A percentile compares a stretch with the other conserved stretches of the same genome.
Conservation (phyloP, 64 coral and sea anemone genomes). For the Astreopora myriophthalma region DNA sequence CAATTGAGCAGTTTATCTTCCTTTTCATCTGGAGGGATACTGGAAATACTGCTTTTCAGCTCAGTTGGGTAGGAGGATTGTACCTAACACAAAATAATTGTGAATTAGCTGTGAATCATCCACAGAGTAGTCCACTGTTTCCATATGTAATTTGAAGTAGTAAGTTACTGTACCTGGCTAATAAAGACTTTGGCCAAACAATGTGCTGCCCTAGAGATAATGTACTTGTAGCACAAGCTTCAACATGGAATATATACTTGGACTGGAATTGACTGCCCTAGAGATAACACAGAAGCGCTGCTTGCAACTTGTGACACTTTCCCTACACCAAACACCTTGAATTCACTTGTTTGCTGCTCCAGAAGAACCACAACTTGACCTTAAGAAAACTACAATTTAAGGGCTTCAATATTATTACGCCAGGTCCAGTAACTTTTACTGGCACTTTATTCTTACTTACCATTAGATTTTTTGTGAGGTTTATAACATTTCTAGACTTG, state of each 20-base stretch:
- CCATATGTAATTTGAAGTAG: no score
- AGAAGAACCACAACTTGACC: conserved; percentile 44
- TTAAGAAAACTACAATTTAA: no score
- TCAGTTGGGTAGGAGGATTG: no score
- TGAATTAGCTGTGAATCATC: neutral
- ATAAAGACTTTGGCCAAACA: neutral
- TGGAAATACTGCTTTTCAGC: neutral
- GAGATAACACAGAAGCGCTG: neutral
- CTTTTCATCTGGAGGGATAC: neutral
- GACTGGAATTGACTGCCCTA: neutral
- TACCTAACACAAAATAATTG: no score
- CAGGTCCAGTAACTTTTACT: no score
- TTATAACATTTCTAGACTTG: no score
- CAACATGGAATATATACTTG: neutral
- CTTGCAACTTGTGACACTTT: conserved; percentile 44
- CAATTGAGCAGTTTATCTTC: conserved; percentile 66
- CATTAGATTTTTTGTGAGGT: no score
- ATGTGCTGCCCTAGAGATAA: neutral
- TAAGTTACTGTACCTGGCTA: neutral
- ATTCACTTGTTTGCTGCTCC: conserved; percentile 37
- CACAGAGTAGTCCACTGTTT: no score
- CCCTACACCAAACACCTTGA: conserved; percentile 31
- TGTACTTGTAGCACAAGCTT: neutral
- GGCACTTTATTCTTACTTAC: no score
- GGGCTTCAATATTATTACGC: no score